A percentile compares a stretch with the other conserved stretches of the same genome.
Evolutionary conservation across 2,797 vertebrate species (phyloP).

Genomic region (Otolemur crassicaudatus): DNA sequence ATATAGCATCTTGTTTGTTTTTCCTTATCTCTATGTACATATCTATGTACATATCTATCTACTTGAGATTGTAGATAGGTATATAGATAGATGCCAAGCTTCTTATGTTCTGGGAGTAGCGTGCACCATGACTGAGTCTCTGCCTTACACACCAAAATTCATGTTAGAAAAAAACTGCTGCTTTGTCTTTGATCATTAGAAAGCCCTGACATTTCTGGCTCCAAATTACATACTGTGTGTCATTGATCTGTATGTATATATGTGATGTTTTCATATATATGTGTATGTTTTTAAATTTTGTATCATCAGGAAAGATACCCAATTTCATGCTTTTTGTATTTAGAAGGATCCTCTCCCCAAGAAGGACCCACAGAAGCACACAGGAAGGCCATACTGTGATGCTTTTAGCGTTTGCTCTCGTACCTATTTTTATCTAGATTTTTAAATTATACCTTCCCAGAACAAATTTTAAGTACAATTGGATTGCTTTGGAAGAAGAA

Average conservation of each 20-base stretch:
- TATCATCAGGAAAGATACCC: slow-evolving; percentile 59
- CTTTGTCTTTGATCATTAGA: slow-evolving; percentile 67
- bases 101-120: slow-evolving; percentile 75
- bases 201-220: slow-evolving; percentile 73
- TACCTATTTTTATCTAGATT: slow-evolving; percentile 55
- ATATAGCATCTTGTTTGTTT: slow-evolving; percentile 87
- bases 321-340: slow-evolving; percentile 65
- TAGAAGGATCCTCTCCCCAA: slow-evolving; percentile 62
- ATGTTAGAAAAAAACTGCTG: slow-evolving; percentile 60
- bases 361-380: slow-evolving; percentile 7
- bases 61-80: slow-evolving; percentile 76
- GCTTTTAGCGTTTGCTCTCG: slow-evolving; percentile 34
- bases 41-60: slow-evolving; percentile 79
- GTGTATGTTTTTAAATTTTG: slow-evolving; percentile 66
- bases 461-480: slow-evolving; percentile 61
- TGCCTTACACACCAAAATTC: slow-evolving; percentile 78
- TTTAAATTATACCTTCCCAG: slow-evolving; percentile 71
- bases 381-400: not conserved
- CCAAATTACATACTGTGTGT: slow-evolving; percentile 59
- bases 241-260: slow-evolving; percentile 71
- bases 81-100: slow-evolving; percentile 83
- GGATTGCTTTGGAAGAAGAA: slow-evolving; percentile 65
- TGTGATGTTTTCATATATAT: slow-evolving; percentile 72
- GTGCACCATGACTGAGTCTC: slow-evolving; percentile 82
- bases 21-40: slow-evolving; percentile 79